phyloP scores from a whole-genome alignment of 2,797 vertebrate genomes.

The Strix occidentalis region DNA sequence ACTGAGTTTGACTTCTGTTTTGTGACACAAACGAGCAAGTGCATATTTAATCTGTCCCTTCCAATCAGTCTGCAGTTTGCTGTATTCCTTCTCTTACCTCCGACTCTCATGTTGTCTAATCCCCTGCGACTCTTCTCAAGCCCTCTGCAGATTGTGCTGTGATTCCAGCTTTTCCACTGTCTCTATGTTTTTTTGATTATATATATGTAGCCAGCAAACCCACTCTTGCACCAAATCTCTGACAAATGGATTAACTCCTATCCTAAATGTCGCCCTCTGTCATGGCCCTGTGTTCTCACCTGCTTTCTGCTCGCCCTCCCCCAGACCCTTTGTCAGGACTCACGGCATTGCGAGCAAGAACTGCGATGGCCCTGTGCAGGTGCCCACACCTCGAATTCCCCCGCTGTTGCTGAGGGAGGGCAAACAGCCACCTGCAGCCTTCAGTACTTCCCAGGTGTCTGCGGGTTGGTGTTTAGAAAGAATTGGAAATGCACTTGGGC shows the following conservation, averaged over 20 bases:
- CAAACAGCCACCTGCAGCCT: background rate
- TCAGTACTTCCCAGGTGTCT: rapidly evolving
- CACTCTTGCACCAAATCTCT: too few species aligned
- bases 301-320: background rate
- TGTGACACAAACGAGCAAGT: background rate
- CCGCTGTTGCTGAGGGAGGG: background rate
- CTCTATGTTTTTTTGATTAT: background rate
- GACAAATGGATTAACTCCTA: background rate
- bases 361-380: background rate
- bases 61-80: rapidly evolving
- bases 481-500: rapidly evolving
- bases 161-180: background rate
- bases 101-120: background rate
- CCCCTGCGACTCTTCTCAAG: background rate
- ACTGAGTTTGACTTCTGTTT: background rate
- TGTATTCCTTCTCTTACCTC: background rate
- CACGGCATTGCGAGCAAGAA: rapidly evolving
- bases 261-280: background rate
- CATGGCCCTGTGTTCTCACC: rapidly evolving
- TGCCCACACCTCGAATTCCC: too few species aligned
- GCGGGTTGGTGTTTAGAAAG: rapidly evolving
- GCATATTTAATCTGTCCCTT: background rate
- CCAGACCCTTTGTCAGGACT: too few species aligned
- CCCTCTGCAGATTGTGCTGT: background rate
- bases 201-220: background rate